Base-by-base conservation (phyloP, 2,113 vertebrate species). In the Oophaga pumilio region DNA sequence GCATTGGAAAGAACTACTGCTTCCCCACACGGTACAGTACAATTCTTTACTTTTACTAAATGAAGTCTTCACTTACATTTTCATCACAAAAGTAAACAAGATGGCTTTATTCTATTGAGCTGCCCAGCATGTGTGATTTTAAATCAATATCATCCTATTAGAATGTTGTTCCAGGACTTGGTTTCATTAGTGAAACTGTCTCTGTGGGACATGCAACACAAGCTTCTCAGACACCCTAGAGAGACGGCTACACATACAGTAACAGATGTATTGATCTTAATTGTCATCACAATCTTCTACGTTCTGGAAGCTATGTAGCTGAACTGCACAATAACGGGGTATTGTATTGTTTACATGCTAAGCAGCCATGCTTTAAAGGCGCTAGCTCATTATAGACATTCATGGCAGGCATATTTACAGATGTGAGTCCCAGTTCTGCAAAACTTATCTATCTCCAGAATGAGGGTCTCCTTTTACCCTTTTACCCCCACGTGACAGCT, bases 141-240 rank as follows among this genome's bases (percentile, higher is more conserved):
- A 84, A 64, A 88, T 88, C 87, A 88, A 88, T 88, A 88, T 84
- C 56, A 76, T 82, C 71, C 87, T 84, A 88, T 88, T 88, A 84
- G 80, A 88, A 88, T 88, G 87, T 83, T 88, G 87, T 88, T 88
- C 87, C 73, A 88, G 79, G 66, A 82, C 87, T 77, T 64, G 81
- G 87, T 84, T 88, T 88, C 80, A 88, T 88, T 88, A 84, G 87
- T 84, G 52, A 74, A 88, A 88, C 71, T 84, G 87, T 57, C 80
- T 88, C 87, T 77, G 17, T 84, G 87, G 80, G 81, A 84, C 79
- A 68, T 77, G 81, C 59, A 84, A 84, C 59, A 66, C n/a, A 84
- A 88, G 81, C 64, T 82, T 76, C 81, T 68, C 59, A 88, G 87
- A 84, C 81, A 49, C 80, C 87, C 80, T 57, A 26, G 80, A 77